Evolutionary conservation across 1,140 invertebrate genomes (phyloP).

Genomic region (Phortica variegata): DNA sequence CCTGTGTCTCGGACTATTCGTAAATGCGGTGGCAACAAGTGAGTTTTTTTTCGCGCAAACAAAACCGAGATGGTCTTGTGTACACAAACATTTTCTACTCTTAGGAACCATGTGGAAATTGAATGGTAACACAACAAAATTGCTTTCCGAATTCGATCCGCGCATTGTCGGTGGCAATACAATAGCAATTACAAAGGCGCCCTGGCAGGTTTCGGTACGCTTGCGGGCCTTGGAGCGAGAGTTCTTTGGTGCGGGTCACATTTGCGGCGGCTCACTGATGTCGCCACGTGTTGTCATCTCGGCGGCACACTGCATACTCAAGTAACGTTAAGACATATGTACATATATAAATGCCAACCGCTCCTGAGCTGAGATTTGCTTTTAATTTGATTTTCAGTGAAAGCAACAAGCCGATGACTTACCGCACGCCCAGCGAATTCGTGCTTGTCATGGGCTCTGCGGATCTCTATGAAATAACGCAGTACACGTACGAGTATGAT

Average conservation of each 20-base stretch:
- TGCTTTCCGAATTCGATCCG: too few species aligned
- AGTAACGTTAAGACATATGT: constrained; percentile 17
- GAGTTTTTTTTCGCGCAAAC: too few species aligned
- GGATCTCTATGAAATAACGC: constrained; percentile 7
- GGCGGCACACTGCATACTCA: constrained; percentile 66
- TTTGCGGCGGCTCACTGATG: constrained; percentile 65
- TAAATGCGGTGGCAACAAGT: too few species aligned
- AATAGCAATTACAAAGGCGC: constrained; percentile 12
- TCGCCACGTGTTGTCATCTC: constrained; percentile 62
- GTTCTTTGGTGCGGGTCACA: constrained; percentile 50
- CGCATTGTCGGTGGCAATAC: constrained; percentile 29
- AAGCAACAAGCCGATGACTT: constrained; percentile 1
- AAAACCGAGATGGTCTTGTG: too few species aligned
- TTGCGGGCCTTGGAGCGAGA: constrained; percentile 18
- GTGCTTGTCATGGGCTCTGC: constrained; percentile 36
- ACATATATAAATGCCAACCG: not conserved
- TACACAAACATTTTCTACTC: too few species aligned
- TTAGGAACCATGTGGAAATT: too few species aligned
- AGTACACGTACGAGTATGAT: constrained; percentile 25
- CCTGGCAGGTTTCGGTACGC: constrained; percentile 41
- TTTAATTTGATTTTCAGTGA: not conserved
- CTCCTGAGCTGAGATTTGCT: not conserved
- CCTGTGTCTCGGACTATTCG: too few species aligned
- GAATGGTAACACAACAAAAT: too few species aligned
- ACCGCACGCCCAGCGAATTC: constrained; percentile 30